Evolutionary conservation across 2,888 invertebrate genomes (phyloP), one percentile per base, ranked within the genome.

Genomic region (Patella pellucida): DNA sequence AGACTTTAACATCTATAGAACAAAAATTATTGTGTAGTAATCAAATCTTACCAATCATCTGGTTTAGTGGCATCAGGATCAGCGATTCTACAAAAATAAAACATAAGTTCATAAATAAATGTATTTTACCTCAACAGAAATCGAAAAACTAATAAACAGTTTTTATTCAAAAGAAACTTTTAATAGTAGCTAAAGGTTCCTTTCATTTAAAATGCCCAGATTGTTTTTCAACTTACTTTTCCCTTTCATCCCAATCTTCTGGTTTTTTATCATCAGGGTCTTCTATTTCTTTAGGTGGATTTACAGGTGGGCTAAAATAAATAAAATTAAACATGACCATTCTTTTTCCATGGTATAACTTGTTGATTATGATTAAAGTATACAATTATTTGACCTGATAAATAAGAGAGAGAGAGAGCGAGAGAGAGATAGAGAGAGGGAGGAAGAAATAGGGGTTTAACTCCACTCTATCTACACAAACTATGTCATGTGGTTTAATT

Each of bases 211-310:
- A 41, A 2, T n/a, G 19, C 4, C 16, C 19, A 52, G 16, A 12
- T n/a, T 19, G 16, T 23, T 19, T 31, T 14, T 62, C 2, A 11
- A 82, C 87, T 83, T 83, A 91, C 93, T 95, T 95, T 90, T 95
- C 95, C 85, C 97, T 94, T 87, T 99, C 99, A 91, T 99, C 99
- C 99, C 99, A 99, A 88, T 97, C 95, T 0, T 93, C 94, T 0
- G 99, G 99, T 89, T 94, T 94, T 76, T 88, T 90, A 85, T 94
- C 98, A 62, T 94, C 91, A 0, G 97, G 96, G 92, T 99, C 99
- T 86, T 96, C 96, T 85, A 99, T 96, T 92, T 98, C 96, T 81
- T 95, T 94, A 0, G 97, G 95, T 1, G 99, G 99, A 92, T 98
- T 98, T 16, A 99, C 97, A 2, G 98, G 92, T 0, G 99, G 99